Evolutionary conservation across 2,888 invertebrate genomes (phyloP).

Genomic region (Chaitophorus viminalis): DNA sequence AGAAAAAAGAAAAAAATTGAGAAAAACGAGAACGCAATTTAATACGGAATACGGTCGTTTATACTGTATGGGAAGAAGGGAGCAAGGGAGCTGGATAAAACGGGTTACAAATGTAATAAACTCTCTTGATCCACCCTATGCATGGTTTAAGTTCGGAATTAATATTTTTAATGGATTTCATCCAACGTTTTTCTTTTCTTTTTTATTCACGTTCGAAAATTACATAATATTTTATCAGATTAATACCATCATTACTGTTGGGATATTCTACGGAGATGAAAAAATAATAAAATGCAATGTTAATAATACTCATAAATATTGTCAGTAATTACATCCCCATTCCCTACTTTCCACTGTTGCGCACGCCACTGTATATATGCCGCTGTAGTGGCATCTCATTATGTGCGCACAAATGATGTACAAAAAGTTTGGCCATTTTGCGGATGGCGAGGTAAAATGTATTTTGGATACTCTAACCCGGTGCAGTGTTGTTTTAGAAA

Average conservation of each 20-base stretch:
- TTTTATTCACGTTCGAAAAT: slow-evolving; percentile 1
- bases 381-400: too few relatives aligned
- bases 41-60: not conserved
- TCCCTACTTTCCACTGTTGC: too few relatives aligned
- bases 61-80: not conserved
- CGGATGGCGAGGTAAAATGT: slow-evolving; percentile 2
- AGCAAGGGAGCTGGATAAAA: not conserved
- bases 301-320: slow-evolving; percentile 26
- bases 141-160: slow-evolving; percentile 28
- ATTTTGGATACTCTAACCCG: slow-evolving; percentile 21
- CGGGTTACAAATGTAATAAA: slow-evolving; percentile 14
- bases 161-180: slow-evolving; percentile 41
- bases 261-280: slow-evolving; percentile 12
- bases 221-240: slow-evolving; percentile 38
- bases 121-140: slow-evolving; percentile 14
- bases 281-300: slow-evolving; percentile 42
- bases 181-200: not conserved
- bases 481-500: slow-evolving; percentile 13
- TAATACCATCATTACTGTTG: slow-evolving; percentile 38
- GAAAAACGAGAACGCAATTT: not conserved
- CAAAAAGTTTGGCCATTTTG: not conserved
- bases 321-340: not conserved
- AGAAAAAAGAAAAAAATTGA: not conserved
- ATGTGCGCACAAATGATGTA: not conserved
- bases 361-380: too few relatives aligned